Conservation (phyloP, 1,140 invertebrate genomes). For the Cherax quadricarinatus region DNA sequence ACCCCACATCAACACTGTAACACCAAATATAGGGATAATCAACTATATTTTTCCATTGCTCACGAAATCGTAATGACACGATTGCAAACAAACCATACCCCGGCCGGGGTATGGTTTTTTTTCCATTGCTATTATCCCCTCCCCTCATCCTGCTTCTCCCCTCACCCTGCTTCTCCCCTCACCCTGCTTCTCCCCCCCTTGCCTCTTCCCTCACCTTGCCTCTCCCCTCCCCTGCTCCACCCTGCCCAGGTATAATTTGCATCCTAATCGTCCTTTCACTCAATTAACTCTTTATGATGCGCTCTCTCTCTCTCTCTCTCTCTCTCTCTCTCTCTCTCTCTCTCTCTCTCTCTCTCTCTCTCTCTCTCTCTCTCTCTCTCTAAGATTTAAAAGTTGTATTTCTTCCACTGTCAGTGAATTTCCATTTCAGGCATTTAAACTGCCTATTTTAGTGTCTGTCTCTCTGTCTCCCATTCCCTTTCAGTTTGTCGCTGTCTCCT, state of each 20-base stretch:
- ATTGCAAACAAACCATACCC: too few relatives aligned
- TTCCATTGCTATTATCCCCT: not conserved
- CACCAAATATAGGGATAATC: not conserved
- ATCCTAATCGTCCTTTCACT: conserved; percentile 23
- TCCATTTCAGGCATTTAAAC: too few relatives aligned
- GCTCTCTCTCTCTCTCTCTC: not conserved
- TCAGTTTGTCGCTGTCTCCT: too few relatives aligned
- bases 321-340: not conserved
- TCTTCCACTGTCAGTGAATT: too few relatives aligned
- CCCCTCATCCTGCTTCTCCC: too few relatives aligned
- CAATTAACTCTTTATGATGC: not conserved
- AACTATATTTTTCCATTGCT: not conserved
- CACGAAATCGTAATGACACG: too few relatives aligned
- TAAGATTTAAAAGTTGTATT: too few relatives aligned
- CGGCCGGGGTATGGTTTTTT: too few relatives aligned
- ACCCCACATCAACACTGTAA: not conserved
- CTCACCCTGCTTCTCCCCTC: too few relatives aligned
- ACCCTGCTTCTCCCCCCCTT: not conserved
- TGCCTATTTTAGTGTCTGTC: too few relatives aligned
- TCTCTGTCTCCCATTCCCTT: too few relatives aligned
- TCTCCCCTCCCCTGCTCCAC: not conserved
- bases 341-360: not conserved
- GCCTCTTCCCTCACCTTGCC: not conserved
- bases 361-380: not conserved
- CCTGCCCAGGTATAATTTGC: conserved; percentile 12